phyloP scores from a whole-genome alignment of 2,888 invertebrate genomes.

The Melieria omissa region DNA sequence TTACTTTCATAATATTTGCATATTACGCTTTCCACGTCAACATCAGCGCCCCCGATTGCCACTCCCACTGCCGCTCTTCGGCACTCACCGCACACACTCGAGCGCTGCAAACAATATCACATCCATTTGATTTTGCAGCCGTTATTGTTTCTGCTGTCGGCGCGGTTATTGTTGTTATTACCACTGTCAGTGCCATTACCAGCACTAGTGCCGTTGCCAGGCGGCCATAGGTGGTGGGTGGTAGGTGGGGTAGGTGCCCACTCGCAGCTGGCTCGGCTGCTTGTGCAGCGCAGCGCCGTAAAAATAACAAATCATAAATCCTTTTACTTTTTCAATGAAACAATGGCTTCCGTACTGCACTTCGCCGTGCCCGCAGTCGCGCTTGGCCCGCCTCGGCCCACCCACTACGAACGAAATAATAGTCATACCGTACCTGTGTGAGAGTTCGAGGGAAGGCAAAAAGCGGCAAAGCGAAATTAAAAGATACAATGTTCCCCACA shows the following conservation, averaged over 20 bases:
- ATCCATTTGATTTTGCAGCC: slow-evolving; percentile 15
- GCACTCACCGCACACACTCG: not conserved
- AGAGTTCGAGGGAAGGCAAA: not conserved
- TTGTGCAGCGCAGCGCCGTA: not conserved
- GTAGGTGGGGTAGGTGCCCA: too few species aligned
- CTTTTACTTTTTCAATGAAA: slow-evolving; percentile 21
- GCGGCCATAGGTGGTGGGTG: too few species aligned
- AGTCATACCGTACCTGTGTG: slow-evolving; percentile 17
- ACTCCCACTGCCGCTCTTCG: not conserved
- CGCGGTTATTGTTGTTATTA: slow-evolving; percentile 10
- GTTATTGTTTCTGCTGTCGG: slow-evolving; percentile 1
- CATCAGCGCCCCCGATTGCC: slow-evolving; percentile 6
- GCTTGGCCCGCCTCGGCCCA: too few species aligned
- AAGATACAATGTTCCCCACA: slow-evolving; percentile 10
- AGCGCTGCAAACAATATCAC: slow-evolving; percentile 2
- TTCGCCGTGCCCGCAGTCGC: too few species aligned
- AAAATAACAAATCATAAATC: slow-evolving; percentile 25
- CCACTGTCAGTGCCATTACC: too few species aligned
- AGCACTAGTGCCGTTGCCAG: too few species aligned
- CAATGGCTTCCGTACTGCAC: not conserved
- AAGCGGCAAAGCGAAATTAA: slow-evolving; percentile 23
- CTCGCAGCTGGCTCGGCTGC: not conserved
- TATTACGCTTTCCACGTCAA: slow-evolving; percentile 18
- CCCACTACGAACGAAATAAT: slow-evolving; percentile 6
- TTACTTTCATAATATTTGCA: slow-evolving; percentile 32